These are phyloP conservation scores for Eurypyga helias DNA, from an alignment of 2,113 vertebrate genomes.

Conservation along the genomic window DNA sequence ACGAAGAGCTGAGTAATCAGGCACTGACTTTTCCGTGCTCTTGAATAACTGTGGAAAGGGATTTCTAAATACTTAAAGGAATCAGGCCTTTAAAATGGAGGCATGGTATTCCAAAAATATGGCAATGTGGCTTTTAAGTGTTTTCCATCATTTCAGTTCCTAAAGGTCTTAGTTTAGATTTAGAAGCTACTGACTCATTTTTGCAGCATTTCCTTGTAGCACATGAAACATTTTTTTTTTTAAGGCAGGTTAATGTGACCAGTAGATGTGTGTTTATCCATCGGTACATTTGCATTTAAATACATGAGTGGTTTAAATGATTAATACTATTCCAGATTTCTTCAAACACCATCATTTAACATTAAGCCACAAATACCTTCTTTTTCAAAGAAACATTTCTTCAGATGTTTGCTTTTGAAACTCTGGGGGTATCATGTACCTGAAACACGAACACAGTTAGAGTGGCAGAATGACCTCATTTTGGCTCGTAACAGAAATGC, in stretches of 20 bases:
- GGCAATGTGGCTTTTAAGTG: neutral
- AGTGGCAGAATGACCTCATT: neutral
- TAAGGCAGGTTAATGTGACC: slow-evolving; percentile 41
- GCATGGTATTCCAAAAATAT: neutral
- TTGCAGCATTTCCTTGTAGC: neutral
- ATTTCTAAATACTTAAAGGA: neutral
- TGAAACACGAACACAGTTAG: neutral
- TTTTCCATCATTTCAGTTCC: neutral
- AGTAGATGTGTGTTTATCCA: neutral
- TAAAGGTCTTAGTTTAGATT: neutral
- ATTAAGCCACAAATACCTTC: neutral
- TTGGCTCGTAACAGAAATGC: neutral
- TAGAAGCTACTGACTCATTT: slow-evolving; percentile 30
- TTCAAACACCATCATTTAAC: neutral
- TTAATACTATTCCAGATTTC: slow-evolving; percentile 50
- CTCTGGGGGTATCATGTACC: neutral
- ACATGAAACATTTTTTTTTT: neutral
- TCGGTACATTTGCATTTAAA: neutral
- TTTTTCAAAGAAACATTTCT: neutral
- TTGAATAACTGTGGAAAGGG: neutral
- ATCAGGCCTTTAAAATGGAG: neutral
- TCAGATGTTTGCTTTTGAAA: neutral
- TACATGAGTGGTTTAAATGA: slow-evolving; percentile 36
- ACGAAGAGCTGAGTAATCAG: neutral
- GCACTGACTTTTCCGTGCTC: neutral